These are phyloP conservation scores for Cataglyphis altisquamis DNA, from an alignment of 2,888 invertebrate species.

Conservation along the genomic window DNA sequence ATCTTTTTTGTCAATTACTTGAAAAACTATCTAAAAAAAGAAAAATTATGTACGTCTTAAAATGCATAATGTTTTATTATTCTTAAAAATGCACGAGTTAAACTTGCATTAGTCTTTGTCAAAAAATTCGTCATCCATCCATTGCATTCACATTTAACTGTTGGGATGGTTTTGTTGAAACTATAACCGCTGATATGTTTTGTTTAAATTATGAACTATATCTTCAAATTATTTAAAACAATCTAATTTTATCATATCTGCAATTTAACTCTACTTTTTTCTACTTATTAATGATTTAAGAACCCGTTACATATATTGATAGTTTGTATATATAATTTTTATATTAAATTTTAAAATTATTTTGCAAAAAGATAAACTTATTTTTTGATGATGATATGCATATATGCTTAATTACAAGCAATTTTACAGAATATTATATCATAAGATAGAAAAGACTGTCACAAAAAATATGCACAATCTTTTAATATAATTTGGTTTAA, in stretches of 20 bases:
- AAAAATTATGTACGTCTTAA: too few relatives aligned
- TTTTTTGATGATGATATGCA: background rate
- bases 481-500: background rate
- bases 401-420: background rate
- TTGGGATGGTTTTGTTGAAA: background rate
- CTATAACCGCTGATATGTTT: background rate
- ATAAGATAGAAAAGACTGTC: background rate
- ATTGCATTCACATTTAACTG: too few relatives aligned
- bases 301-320: background rate
- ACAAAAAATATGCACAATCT: background rate
- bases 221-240: slow-evolving; percentile 4
- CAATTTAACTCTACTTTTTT: background rate
- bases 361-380: background rate
- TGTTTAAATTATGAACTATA: background rate
- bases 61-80: background rate
- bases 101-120: background rate
- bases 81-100: background rate
- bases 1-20: background rate
- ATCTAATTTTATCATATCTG: background rate
- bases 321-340: background rate
- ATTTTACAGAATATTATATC: background rate
- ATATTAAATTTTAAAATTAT: slow-evolving; percentile 10
- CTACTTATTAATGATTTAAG: background rate
- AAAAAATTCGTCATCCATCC: too few relatives aligned
- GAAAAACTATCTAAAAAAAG: background rate